phyloP scores from a whole-genome alignment of 1,140 invertebrate species.

The Hyles euphorbiae region DNA sequence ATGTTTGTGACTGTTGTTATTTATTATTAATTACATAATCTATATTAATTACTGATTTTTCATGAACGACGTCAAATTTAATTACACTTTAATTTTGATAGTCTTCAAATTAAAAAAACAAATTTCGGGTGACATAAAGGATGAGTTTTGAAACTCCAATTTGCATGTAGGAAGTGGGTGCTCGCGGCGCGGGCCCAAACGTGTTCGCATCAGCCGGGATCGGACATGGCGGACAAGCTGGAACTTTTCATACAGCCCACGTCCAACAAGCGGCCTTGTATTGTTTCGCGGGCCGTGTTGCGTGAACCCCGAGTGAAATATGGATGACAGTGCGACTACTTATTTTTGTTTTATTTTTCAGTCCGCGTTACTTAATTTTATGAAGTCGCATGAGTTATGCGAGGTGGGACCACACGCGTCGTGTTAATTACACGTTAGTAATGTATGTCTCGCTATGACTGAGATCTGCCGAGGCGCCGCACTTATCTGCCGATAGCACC shows the following conservation, averaged over 20 bases:
- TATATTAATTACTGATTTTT: too few relatives aligned
- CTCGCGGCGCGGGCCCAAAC: too few relatives aligned
- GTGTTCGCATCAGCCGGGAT: not conserved
- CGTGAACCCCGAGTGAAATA: conserved; percentile 69
- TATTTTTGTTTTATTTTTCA: conserved; percentile 64
- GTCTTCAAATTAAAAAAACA: too few relatives aligned
- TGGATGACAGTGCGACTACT: conserved; percentile 64
- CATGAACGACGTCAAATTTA: too few relatives aligned
- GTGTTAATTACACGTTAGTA: conserved; percentile 57
- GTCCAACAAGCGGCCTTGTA: conserved; percentile 58
- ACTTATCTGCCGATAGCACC: too few relatives aligned
- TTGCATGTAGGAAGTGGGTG: too few relatives aligned
- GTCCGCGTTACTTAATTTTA: conserved; percentile 71
- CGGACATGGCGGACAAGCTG: conserved; percentile 19
- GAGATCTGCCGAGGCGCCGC: too few relatives aligned
- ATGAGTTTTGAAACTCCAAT: too few relatives aligned
- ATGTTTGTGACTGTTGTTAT: too few relatives aligned
- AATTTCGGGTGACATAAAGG: too few relatives aligned
- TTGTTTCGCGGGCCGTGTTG: conserved; percentile 68
- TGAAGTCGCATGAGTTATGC: conserved; percentile 71
- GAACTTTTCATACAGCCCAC: conserved; percentile 34
- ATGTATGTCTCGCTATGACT: conserved; percentile 9
- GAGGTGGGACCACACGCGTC: conserved; percentile 63
- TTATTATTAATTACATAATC: too few relatives aligned
- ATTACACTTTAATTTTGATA: too few relatives aligned